phyloP scores from a whole-genome alignment of 2,888 invertebrate genomes.

The Rhagophthalmus giganteus region DNA sequence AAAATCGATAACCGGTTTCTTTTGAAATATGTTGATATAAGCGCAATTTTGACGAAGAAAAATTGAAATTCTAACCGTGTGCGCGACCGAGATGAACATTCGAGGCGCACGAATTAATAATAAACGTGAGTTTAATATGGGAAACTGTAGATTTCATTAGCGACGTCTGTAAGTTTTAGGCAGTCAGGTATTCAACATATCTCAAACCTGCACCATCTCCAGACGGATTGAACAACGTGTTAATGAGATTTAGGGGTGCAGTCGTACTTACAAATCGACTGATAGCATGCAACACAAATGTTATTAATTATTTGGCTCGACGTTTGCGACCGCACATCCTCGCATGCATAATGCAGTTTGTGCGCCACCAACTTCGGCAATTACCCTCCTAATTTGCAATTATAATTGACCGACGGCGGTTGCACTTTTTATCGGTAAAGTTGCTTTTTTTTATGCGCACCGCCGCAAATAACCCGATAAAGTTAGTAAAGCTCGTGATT shows the following conservation, averaged over 20 bases:
- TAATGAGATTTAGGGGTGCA: constrained; percentile 24
- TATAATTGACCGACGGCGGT: constrained; percentile 15
- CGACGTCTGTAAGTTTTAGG: constrained; percentile 8
- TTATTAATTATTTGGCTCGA: constrained; percentile 25
- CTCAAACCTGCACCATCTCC: constrained; percentile 9
- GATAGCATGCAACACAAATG: constrained; percentile 21
- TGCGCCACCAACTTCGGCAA: constrained; percentile 12
- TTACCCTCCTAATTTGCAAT: constrained; percentile 26
- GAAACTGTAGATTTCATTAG: constrained; percentile 19
- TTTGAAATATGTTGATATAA: constrained; percentile 4
- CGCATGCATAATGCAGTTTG: constrained; percentile 24
- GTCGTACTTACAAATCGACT: constrained; percentile 7
- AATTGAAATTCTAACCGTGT: constrained; percentile 14
- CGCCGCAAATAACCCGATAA: constrained; percentile 25
- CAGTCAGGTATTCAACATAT: constrained; percentile 19
- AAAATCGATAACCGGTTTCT: constrained; percentile 12
- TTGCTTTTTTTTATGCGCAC: constrained; percentile 19
- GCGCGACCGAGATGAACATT: constrained; percentile 6
- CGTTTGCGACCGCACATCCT: constrained; percentile 15
- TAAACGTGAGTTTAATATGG: constrained; percentile 20
- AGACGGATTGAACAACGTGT: constrained; percentile 14
- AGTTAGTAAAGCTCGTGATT: constrained; percentile 24
- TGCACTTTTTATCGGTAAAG: constrained; percentile 23
- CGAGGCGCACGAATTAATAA: constrained; percentile 18
- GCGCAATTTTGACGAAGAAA: constrained; percentile 8